These are phyloP conservation scores for Neocloeon triangulifer DNA, from an alignment of 1,140 invertebrate species.

Conservation along the genomic window DNA sequence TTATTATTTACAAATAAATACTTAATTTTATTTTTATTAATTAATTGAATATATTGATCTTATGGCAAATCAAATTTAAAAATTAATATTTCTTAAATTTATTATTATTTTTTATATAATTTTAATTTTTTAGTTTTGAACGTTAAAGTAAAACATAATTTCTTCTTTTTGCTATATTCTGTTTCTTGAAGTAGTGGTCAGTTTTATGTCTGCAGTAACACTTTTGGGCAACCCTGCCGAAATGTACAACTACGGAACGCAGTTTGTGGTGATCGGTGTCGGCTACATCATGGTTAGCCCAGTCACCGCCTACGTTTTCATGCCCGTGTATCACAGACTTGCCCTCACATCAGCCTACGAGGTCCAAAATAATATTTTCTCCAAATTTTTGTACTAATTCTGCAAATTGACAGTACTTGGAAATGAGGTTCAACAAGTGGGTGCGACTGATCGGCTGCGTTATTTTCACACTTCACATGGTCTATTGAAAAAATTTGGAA, in stretches of 20 bases:
- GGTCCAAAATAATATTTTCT: too few relatives aligned
- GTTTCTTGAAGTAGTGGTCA: slow-evolving; percentile 10
- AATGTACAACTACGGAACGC: slow-evolving; percentile 22
- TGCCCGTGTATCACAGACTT: slow-evolving; percentile 76
- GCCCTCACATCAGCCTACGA: slow-evolving; percentile 72
- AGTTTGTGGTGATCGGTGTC: slow-evolving; percentile 24
- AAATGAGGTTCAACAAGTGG: slow-evolving; percentile 14
- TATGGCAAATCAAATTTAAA: too few relatives aligned
- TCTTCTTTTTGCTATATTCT: slow-evolving; percentile 3
- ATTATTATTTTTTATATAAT: too few relatives aligned
- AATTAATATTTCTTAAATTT: too few relatives aligned
- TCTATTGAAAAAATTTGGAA: too few relatives aligned
- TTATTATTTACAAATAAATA: too few relatives aligned
- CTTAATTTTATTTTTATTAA: too few relatives aligned
- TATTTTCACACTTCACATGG: slow-evolving; percentile 18
- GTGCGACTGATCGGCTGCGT: slow-evolving; percentile 14
- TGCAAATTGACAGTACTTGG: slow-evolving; percentile 23
- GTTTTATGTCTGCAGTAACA: slow-evolving; percentile 27
- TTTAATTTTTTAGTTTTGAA: too few relatives aligned
- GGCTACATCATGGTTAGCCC: slow-evolving; percentile 56
- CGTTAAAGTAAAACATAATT: not conserved
- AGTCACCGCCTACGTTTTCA: slow-evolving; percentile 56
- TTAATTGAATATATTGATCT: too few relatives aligned
- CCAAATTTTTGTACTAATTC: too few relatives aligned
- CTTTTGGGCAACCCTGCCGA: slow-evolving; percentile 27